A percentile compares a stretch with the other conserved stretches of the same genome.
phyloP scores from a whole-genome alignment of 2,113 vertebrate genomes.

The Podocnemis expansa region DNA sequence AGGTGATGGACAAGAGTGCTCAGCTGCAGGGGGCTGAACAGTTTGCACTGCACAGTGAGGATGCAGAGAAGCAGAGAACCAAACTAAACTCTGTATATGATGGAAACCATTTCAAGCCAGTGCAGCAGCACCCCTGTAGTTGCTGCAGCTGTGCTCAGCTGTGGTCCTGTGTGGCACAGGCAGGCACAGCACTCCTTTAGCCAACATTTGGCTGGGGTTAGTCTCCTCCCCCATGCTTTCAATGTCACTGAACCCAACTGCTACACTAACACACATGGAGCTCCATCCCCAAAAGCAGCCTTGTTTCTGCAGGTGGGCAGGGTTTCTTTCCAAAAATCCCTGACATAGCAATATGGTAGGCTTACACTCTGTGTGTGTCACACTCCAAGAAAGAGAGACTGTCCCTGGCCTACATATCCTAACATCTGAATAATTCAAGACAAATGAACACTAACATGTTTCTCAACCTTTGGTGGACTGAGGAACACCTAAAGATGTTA shows the following conservation, averaged over 20 bases:
- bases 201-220: not conserved
- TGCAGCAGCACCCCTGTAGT: no score
- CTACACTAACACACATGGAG: not conserved
- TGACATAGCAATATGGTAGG: not conserved
- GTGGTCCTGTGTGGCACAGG: fast-evolving
- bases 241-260: fast-evolving
- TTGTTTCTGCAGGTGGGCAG: not conserved
- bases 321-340: not conserved
- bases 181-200: not conserved
- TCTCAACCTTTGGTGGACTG: no score
- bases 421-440: conserved; percentile 28
- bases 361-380: not conserved
- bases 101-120: no score
- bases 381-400: not conserved
- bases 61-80: no score
- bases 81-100: no score
- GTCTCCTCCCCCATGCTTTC: not conserved
- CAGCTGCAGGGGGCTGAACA: not conserved
- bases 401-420: not conserved
- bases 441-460: conserved; percentile 3
- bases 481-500: no score
- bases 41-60: no score
- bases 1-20: not conserved
- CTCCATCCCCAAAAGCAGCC: not conserved
- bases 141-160: not conserved